Evolutionary conservation across 2,888 invertebrate species (phyloP).

Genomic region (Tinea trinotella): DNA sequence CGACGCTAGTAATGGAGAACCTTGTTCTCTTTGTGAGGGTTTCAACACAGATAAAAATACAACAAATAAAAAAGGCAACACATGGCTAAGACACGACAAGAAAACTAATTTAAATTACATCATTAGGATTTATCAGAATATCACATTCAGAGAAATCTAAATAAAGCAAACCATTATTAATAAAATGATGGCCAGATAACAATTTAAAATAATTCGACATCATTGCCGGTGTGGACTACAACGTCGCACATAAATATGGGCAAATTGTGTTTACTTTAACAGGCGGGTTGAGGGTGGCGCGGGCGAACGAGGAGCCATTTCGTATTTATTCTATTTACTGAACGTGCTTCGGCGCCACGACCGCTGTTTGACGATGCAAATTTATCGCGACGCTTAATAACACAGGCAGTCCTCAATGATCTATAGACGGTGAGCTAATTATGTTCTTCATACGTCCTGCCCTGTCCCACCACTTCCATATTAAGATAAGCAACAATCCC

Average conservation of each 20-base stretch:
- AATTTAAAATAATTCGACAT: slow-evolving; percentile 34
- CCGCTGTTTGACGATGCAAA: slow-evolving; percentile 66
- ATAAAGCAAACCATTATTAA: too few relatives aligned
- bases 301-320: slow-evolving; percentile 33
- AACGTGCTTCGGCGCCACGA: slow-evolving; percentile 60
- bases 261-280: slow-evolving; percentile 59
- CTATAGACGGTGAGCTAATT: slow-evolving; percentile 55
- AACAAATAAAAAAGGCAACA: neutral
- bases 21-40: slow-evolving; percentile 25
- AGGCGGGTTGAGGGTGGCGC: slow-evolving; percentile 36
- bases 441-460: slow-evolving; percentile 26
- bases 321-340: slow-evolving; percentile 67
- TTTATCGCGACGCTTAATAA: slow-evolving; percentile 64
- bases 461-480: too few relatives aligned
- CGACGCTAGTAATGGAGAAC: slow-evolving; percentile 39
- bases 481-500: slow-evolving; percentile 44
- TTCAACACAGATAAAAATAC: neutral
- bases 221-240: slow-evolving; percentile 23
- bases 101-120: neutral
- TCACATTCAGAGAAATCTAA: too few relatives aligned
- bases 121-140: too few relatives aligned
- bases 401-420: slow-evolving; percentile 57
- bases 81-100: neutral
- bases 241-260: slow-evolving; percentile 47
- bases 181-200: slow-evolving; percentile 26